These are phyloP conservation scores for Incurvaria masculella DNA, from an alignment of 2,888 invertebrate genomes.

Conservation along the genomic window DNA sequence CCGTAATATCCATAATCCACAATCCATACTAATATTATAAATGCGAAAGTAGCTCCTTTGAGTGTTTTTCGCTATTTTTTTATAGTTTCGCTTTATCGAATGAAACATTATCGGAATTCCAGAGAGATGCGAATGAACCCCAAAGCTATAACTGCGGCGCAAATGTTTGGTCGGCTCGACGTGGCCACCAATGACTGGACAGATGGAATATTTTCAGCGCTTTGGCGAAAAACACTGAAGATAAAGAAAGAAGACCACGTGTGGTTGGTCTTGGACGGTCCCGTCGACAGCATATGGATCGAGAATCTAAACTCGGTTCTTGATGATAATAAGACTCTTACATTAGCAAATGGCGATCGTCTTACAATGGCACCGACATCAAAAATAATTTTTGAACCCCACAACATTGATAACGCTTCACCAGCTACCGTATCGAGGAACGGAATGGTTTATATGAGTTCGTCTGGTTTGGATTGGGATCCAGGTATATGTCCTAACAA, in stretches of 20 bases:
- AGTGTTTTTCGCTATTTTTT: too few species aligned
- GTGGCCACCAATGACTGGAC: constrained; percentile 99
- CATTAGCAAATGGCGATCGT: constrained; percentile 93
- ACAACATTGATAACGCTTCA: constrained; percentile 96
- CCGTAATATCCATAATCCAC: too few species aligned
- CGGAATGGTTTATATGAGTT: constrained; percentile 97
- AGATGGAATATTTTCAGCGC: constrained; percentile 94
- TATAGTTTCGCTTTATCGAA: too few species aligned
- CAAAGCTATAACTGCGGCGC: constrained; percentile 94
- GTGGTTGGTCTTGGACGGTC: constrained; percentile 94
- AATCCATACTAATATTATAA: too few species aligned
- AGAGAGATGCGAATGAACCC: constrained; percentile 98
- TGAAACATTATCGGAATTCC: too few species aligned
- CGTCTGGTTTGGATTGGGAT: constrained; percentile 90
- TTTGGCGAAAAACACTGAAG: constrained; percentile 93
- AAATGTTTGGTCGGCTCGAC: constrained; percentile 96
- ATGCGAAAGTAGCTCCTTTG: too few species aligned
- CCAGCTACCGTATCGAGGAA: constrained; percentile 95
- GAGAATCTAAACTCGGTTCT: constrained; percentile 96
- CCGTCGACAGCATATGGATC: constrained; percentile 98
- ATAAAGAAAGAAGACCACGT: constrained; percentile 84
- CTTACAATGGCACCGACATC: constrained; percentile 91
- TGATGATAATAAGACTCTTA: constrained; percentile 94
- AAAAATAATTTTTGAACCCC: constrained; percentile 96
- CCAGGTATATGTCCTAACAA: too few species aligned